These are phyloP conservation scores for Drosophila elegans DNA, from an alignment of 1,140 invertebrate species.

Conservation along the genomic window DNA sequence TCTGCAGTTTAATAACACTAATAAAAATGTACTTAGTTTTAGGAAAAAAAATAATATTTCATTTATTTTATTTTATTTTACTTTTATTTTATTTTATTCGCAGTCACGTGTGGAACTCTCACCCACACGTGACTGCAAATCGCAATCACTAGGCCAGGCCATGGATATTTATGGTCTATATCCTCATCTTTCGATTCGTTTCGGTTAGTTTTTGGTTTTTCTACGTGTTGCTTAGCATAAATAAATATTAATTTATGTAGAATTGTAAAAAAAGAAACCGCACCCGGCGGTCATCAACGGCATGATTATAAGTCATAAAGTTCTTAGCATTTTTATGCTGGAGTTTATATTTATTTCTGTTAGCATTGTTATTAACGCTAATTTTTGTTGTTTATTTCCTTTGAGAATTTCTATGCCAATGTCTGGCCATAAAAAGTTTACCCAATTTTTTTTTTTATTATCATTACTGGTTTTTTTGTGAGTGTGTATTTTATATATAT, in stretches of 20 bases:
- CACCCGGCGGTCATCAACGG: conserved; percentile 4
- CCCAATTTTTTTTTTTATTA: conserved; percentile 36
- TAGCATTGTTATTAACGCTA: conserved; percentile 49
- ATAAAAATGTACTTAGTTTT: conserved; percentile 6
- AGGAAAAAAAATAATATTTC: background rate
- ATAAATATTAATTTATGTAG: conserved; percentile 58
- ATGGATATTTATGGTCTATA: conserved; percentile 14
- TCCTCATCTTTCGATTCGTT: background rate
- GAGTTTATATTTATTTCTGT: conserved; percentile 18
- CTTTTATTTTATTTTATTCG: too few species aligned
- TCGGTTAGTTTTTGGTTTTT: conserved; percentile 1
- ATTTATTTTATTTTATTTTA: too few species aligned
- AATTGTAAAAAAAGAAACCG: conserved; percentile 49
- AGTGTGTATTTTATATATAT: conserved; percentile 9
- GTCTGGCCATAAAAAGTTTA: conserved; percentile 50
- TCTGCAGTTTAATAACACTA: background rate
- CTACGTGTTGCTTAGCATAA: conserved; percentile 32
- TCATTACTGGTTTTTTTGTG: conserved; percentile 13
- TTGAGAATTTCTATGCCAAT: conserved; percentile 63
- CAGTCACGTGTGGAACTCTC: too few species aligned
- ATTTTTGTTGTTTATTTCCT: conserved; percentile 45
- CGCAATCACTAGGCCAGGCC: background rate
- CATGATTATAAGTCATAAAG: conserved; percentile 48
- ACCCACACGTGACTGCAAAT: conserved; percentile 22
- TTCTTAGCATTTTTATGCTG: conserved; percentile 20